Percentiles rank a stretch among this genome's conserved stretches.
Evolutionary conservation across 2,113 vertebrate species (phyloP).

Genomic region (Rhinogobius similis): DNA sequence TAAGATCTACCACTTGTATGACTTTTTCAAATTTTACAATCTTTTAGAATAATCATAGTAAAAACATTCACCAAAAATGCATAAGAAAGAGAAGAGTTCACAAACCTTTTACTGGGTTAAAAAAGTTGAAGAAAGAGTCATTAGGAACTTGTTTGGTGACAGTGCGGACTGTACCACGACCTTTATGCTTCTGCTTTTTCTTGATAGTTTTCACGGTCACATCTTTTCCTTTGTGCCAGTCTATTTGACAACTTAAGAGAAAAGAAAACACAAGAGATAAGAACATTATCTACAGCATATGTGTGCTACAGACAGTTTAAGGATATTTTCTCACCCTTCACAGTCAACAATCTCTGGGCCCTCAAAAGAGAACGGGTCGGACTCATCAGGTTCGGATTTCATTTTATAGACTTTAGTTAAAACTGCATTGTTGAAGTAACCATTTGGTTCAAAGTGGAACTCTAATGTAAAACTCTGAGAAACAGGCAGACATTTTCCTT

Average conservation of each 20-base stretch:
- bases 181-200: conserved; percentile 99
- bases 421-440: conserved; percentile 91
- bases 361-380: conserved; percentile 96
- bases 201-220: conserved; percentile 95
- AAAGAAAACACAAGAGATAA: neutral
- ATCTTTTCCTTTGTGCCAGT: conserved; percentile 98
- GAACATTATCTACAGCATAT: neutral
- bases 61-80: neutral
- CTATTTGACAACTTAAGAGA: conserved; percentile 86
- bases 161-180: conserved; percentile 92
- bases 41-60: neutral
- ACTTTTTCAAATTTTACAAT: neutral
- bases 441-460: conserved; percentile 95
- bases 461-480: conserved; percentile 93
- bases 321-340: conserved; percentile 82
- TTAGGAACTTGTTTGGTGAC: conserved; percentile 95
- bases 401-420: conserved; percentile 98
- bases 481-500: neutral
- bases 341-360: conserved; percentile 97
- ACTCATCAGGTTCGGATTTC: conserved; percentile 92
- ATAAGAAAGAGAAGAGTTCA: neutral
- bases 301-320: conserved; percentile 1
- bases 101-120: conserved; percentile 91
- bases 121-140: conserved; percentile 99
- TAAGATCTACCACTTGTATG: neutral